These are phyloP conservation scores for Sinhomidia bicolor DNA, from an alignment of 2,888 invertebrate genomes.

Conservation along the genomic window DNA sequence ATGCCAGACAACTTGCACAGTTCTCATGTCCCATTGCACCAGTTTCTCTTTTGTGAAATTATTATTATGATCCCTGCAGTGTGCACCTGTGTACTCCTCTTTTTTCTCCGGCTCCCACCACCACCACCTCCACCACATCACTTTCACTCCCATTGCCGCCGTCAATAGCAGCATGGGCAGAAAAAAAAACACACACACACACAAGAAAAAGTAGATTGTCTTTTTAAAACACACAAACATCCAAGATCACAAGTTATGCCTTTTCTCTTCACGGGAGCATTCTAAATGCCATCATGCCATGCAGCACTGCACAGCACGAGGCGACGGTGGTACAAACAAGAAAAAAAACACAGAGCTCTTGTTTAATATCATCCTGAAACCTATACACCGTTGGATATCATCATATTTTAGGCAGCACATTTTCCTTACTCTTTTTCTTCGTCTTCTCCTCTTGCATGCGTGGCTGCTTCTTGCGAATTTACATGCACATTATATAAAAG, in stretches of 20 bases:
- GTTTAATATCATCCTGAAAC: conserved; percentile 57
- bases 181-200: background rate
- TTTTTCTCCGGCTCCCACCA: too few species aligned
- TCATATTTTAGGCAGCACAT: conserved; percentile 66
- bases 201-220: conserved; percentile 22
- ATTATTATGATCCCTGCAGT: conserved; percentile 72
- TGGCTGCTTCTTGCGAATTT: conserved; percentile 64
- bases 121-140: conserved; percentile 1
- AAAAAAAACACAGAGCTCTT: background rate
- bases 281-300: conserved; percentile 21
- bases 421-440: conserved; percentile 52
- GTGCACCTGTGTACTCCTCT: conserved; percentile 67
- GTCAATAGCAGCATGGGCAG: conserved; percentile 21
- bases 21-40: conserved; percentile 71
- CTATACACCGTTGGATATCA: conserved; percentile 52
- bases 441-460: conserved; percentile 48
- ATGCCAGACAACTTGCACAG: conserved; percentile 9
- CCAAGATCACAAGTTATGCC: conserved; percentile 48
- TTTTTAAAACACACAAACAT: background rate
- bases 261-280: background rate
- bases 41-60: conserved; percentile 70
- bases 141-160: background rate
- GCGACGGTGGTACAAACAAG: background rate
- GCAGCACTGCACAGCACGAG: conserved; percentile 3
- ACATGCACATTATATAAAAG: conserved; percentile 62